Evolutionary conservation across 2,888 invertebrate species (phyloP).

Genomic region (Tetranychus truncatus): DNA sequence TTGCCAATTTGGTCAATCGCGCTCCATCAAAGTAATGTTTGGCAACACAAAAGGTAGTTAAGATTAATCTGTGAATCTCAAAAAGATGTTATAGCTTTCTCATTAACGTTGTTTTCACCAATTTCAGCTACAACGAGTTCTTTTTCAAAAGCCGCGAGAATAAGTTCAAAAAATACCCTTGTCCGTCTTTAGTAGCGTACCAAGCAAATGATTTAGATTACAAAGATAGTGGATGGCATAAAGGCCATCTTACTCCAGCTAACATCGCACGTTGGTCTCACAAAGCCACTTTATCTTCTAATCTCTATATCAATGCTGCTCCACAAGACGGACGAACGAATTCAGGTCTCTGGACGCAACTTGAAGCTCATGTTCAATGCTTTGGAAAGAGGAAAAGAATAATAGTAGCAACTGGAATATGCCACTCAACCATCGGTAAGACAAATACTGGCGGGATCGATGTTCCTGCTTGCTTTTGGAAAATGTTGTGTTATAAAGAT

Average conservation of each 20-base stretch:
- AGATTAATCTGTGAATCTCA: too few relatives aligned
- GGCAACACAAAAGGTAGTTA: background rate
- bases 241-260: background rate
- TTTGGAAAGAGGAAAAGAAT: background rate
- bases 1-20: background rate
- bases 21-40: background rate
- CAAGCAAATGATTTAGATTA: background rate
- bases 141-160: background rate
- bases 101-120: background rate
- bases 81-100: too few relatives aligned
- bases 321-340: background rate
- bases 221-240: background rate
- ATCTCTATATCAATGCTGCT: background rate
- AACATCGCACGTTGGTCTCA: background rate
- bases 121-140: too few relatives aligned
- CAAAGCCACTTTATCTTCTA: background rate
- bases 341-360: background rate
- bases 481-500: constrained; percentile 11
- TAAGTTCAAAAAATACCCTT: background rate
- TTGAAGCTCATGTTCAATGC: background rate
- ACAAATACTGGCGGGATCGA: background rate
- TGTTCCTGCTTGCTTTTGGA: constrained; percentile 18
- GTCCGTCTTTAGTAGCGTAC: background rate
- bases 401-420: background rate
- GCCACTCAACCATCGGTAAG: background rate